Evolutionary conservation across 2,888 invertebrate genomes (phyloP).

Genomic region (Chorisops tibialis): DNA sequence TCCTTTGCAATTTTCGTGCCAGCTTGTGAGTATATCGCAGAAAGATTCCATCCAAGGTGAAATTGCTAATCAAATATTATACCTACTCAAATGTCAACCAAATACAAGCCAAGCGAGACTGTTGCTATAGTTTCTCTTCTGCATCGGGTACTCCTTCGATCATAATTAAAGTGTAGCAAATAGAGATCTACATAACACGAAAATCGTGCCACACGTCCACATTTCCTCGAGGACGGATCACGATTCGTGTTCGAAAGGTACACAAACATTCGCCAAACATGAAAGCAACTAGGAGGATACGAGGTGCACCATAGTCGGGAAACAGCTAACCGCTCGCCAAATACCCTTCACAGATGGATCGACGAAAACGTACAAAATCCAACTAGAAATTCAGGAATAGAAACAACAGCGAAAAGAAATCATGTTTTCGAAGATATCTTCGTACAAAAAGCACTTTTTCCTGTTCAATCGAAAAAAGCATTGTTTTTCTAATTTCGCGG

Average conservation of each 20-base stretch:
- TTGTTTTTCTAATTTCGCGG: too few relatives aligned
- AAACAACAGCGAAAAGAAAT: neutral
- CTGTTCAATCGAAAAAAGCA: neutral
- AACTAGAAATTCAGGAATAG: neutral
- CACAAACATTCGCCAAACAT: slow-evolving; percentile 21
- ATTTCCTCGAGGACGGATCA: slow-evolving; percentile 33
- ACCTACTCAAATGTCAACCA: too few relatives aligned
- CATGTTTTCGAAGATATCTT: too few relatives aligned
- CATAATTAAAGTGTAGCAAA: slow-evolving; percentile 37
- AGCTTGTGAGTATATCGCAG: too few relatives aligned
- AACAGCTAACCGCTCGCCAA: neutral
- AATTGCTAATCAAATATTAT: too few relatives aligned
- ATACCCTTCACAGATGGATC: too few relatives aligned
- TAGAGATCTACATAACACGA: slow-evolving; percentile 35
- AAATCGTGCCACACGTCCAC: slow-evolving; percentile 37
- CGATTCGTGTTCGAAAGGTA: slow-evolving; percentile 26
- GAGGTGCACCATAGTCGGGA: slow-evolving; percentile 8
- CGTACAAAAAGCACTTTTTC: neutral
- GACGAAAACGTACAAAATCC: neutral
- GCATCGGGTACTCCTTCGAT: neutral
- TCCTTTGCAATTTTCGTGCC: too few relatives aligned
- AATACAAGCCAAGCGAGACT: too few relatives aligned
- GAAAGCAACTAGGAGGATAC: slow-evolving; percentile 7
- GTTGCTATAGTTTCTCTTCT: too few relatives aligned
- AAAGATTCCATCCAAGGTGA: too few relatives aligned